Conservation (phyloP, 2,113 vertebrate genomes). For the Triplophysa dalaica region DNA sequence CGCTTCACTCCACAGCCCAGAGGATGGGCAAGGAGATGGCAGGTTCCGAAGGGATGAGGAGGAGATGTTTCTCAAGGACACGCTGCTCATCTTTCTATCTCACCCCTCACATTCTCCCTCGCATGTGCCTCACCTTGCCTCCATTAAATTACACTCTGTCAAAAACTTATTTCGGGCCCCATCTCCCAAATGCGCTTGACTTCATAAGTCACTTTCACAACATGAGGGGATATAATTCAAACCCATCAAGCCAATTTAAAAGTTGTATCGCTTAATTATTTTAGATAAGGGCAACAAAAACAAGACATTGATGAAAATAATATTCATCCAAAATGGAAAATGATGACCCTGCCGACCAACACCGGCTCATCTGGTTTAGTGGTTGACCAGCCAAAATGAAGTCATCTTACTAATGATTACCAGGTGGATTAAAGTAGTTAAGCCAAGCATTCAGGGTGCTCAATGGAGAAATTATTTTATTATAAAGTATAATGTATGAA, state of each 20-base stretch:
- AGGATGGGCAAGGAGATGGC: constrained; percentile 44
- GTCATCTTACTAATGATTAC: not conserved
- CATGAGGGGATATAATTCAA: constrained; percentile 46
- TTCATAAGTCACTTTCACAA: constrained; percentile 46
- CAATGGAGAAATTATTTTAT: too few species aligned
- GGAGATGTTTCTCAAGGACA: constrained; percentile 57
- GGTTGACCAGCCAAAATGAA: not conserved
- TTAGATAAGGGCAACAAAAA: constrained; percentile 49
- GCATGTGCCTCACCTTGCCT: constrained; percentile 49
- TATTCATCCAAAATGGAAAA: constrained; percentile 34
- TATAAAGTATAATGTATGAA: too few species aligned
- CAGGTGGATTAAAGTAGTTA: not conserved
- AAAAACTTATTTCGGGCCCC: constrained; percentile 52
- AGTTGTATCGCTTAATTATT: constrained; percentile 44
- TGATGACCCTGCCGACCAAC: not conserved
- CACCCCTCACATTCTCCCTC: constrained; percentile 40
- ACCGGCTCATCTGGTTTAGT: not conserved
- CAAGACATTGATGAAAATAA: constrained; percentile 28
- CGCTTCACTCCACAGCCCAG: constrained; percentile 29
- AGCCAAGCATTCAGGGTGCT: too few species aligned
- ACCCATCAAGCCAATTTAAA: constrained; percentile 51
- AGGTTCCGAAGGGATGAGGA: constrained; percentile 48
- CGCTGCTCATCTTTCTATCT: constrained; percentile 29
- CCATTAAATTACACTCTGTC: constrained; percentile 52
- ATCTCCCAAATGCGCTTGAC: constrained; percentile 46